Evolutionary conservation across 37 sponge, comb jelly and placozoan species (phyloP).

Genomic region (Halisarca cf. caerulea): DNA sequence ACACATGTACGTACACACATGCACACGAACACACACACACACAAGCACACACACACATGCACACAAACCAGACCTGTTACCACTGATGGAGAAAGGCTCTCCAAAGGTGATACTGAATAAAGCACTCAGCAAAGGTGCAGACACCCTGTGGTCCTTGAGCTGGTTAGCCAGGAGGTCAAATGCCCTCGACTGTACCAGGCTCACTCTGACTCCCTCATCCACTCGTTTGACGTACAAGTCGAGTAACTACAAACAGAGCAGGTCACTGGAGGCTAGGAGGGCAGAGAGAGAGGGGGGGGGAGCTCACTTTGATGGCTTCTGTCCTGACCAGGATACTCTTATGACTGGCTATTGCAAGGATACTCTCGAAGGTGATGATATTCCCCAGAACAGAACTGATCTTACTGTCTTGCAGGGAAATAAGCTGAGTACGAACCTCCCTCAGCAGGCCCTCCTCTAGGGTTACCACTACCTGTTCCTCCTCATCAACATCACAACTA

Average conservation of each 20-base stretch:
- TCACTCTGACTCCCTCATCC: slow-evolving; percentile 36
- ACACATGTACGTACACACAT: too few relatives aligned
- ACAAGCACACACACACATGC: slow-evolving; percentile 2
- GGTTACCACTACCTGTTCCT: slow-evolving; percentile 46
- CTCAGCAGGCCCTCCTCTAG: slow-evolving; percentile 72
- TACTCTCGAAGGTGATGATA: slow-evolving; percentile 43
- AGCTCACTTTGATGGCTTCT: slow-evolving; percentile 72
- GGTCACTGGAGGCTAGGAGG: neutral
- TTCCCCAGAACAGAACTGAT: slow-evolving; percentile 57
- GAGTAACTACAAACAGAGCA: slow-evolving; percentile 72
- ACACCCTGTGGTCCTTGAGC: slow-evolving; percentile 55
- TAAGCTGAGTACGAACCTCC: slow-evolving; percentile 46
- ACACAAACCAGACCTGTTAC: slow-evolving; percentile 61
- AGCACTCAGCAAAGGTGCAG: slow-evolving; percentile 65
- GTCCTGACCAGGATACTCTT: slow-evolving; percentile 67
- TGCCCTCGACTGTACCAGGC: slow-evolving; percentile 66
- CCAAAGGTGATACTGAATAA: slow-evolving; percentile 62
- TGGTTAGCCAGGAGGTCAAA: slow-evolving; percentile 72
- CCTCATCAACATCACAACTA: slow-evolving; percentile 6
- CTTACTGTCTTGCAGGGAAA: slow-evolving; percentile 53
- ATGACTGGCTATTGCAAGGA: slow-evolving; percentile 69
- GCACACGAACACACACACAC: slow-evolving; percentile 35
- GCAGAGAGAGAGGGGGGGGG: neutral
- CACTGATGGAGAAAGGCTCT: slow-evolving; percentile 52
- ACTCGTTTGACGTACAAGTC: slow-evolving; percentile 76